phyloP scores from a whole-genome alignment of 2,797 vertebrate genomes.

The Cryptoprocta ferox region DNA sequence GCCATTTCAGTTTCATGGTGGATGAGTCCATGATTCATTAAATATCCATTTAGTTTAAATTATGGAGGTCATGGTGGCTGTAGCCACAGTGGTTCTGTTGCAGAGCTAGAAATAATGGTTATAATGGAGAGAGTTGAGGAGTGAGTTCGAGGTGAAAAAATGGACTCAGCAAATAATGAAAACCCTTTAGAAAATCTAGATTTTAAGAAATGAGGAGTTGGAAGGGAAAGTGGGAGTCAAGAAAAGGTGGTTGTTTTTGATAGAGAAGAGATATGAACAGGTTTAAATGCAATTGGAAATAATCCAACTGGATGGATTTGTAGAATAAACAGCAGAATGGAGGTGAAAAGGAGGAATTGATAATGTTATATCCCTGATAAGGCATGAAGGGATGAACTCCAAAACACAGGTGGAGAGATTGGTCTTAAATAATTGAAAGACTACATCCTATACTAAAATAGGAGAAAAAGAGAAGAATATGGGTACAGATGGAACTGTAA shows the following conservation, averaged over 20 bases:
- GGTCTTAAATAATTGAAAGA: neutral
- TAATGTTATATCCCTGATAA: neutral
- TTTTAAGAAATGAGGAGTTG: neutral
- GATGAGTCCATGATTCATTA: neutral
- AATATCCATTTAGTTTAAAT: conserved; percentile 39
- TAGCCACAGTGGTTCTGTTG: neutral
- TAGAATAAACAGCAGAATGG: neutral
- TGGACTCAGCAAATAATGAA: neutral
- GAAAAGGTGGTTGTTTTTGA: conserved; percentile 31
- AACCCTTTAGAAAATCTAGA: neutral
- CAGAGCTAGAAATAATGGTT: neutral
- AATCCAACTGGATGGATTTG: neutral
- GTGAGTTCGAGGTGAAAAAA: conserved; percentile 16
- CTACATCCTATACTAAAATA: neutral
- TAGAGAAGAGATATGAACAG: neutral
- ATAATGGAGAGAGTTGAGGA: neutral
- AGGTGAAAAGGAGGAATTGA: neutral
- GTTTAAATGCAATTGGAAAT: neutral
- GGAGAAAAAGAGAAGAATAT: neutral
- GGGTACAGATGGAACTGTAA: conserved; percentile 38
- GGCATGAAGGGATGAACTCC: neutral
- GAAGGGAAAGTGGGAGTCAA: neutral
- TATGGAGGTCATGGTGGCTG: neutral
- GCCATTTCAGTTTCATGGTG: neutral
- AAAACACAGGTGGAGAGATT: neutral